These are phyloP conservation scores for Apodemus speciosus DNA, from an alignment of 2,113 vertebrate species.

Conservation along the genomic window DNA sequence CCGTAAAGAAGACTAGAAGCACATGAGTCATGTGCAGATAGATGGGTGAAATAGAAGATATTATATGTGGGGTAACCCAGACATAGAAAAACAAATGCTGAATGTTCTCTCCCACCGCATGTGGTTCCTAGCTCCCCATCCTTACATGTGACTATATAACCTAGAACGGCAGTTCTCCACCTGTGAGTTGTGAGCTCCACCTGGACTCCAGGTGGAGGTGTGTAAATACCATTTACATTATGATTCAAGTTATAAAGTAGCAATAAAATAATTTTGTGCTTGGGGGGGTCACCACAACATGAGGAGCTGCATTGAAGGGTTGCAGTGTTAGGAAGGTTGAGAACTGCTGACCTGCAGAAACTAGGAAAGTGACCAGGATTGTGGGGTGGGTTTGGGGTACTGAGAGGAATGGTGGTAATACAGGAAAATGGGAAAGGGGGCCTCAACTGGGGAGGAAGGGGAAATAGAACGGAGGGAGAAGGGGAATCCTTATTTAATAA, in stretches of 20 bases:
- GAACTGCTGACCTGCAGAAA: not conserved
- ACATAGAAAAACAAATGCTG: not conserved
- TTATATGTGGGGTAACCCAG: not conserved
- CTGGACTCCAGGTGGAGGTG: not conserved
- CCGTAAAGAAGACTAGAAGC: not conserved
- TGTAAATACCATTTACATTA: not conserved
- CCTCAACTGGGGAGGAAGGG: not conserved
- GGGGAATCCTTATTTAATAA: not conserved
- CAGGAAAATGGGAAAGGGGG: not conserved
- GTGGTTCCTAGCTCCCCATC: not conserved
- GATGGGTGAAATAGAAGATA: not conserved
- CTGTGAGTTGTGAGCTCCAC: not conserved
- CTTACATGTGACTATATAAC: not conserved
- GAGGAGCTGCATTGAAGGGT: not conserved
- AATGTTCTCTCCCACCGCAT: not conserved
- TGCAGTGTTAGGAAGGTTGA: not conserved
- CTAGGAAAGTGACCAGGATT: not conserved
- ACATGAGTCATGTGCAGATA: not conserved
- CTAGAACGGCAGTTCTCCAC: not conserved
- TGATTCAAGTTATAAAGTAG: not conserved
- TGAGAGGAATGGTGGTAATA: not conserved
- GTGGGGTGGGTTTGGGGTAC: not conserved
- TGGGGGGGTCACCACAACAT: not conserved
- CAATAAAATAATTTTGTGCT: not conserved
- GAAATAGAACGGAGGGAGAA: not conserved